Base-by-base conservation (phyloP, 2,797 vertebrate species). In the Pygocentrus nattereri region DNA sequence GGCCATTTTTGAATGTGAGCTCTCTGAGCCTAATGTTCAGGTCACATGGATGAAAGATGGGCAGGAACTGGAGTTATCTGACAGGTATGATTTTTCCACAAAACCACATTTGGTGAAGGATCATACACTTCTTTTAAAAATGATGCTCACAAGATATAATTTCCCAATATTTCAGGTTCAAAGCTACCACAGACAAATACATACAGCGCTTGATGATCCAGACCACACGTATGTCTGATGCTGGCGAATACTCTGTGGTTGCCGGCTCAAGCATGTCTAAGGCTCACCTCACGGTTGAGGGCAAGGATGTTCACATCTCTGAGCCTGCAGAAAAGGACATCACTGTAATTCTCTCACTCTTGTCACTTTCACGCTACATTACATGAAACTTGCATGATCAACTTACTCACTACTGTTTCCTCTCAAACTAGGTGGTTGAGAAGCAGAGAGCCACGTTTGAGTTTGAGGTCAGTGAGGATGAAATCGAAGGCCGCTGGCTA, bases 41-140 rank as follows among this genome's bases (percentile, higher is more conserved):
- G 96, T 99, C 71, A 96, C 97, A 76, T 99, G 98, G 98, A 97
- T 99, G 97, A 99, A 98, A 87, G 95, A 99, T 10, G 97, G 96
- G 2, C 97, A 98, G 87, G 98, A 98, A 87, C 91, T 99, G 56
- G 96, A 97, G 83, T 67, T 86, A 47, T 86, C 85, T 72, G 85
- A 86, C 47, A 84, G 87, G 87, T 80, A 5, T 3, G 31, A 18
- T 1, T 31, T 64, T 64, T 64, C 15, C 13, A 0, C 18, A 8
- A 38, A 50, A 12, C 2, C 47, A 13, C n/a, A 54, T 92, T 0
- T 95, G 97, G 97, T 98, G 82, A 4, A 23, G 13, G 2, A 23
- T 10, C 18, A 62, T 52, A 52, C 15, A 38, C 21, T 67, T 2
- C 38, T 25, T 10, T 56, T n/a, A 50, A 21, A 79, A 50, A 50